Base-by-base conservation (phyloP, 2,113 vertebrate genomes). In the Chloroceryle aenea region DNA sequence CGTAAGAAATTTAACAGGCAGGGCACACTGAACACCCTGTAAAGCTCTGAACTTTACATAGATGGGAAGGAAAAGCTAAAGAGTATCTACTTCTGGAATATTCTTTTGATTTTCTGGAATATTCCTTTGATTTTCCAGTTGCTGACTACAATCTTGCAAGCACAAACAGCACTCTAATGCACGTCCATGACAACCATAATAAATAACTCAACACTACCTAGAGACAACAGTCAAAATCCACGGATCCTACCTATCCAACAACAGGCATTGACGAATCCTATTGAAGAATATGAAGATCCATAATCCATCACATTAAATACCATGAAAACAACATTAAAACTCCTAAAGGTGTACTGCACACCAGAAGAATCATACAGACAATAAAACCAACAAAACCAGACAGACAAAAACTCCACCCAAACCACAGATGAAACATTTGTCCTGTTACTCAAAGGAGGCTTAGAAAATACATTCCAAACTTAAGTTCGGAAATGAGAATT, bases 51-150 rank as follows among this genome's bases (percentile, higher is more conserved):
- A 73, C 63, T 95, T 34, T 22, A 52, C 14, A 32, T 0, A 83
- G 29, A 67, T 29, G 7, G 29, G 64, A 94, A 68, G 26, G 22
- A 79, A 91, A 87, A 21, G 7, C 7, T 62, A 21, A 66, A 87
- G 20, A 85, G 21, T 29, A 81, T 29, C 6, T 74, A 48, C 58
- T 47, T 63, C 29, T 72, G 47, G 23, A 75, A 67, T 40, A 40
- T 61, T 61, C 55, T 90, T 89, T 62, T 47, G 6, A 42, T 73
- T 84, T 85, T 74, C 73, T n/a, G n/a, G n/a, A n/a, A n/a, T n/a
- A n/a, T 59, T 61, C 59, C 89, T 89, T 62, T 47, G 6, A 42
- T 73, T 83, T 85, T 74, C 73, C 45, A 48, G 9, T 42, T 69
- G 72, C 45, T 68, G 48, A 45, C 45, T 20, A 18, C 9, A 48